phyloP scores from a whole-genome alignment of 1,140 invertebrate species.

The Drosophila kepulauana region DNA sequence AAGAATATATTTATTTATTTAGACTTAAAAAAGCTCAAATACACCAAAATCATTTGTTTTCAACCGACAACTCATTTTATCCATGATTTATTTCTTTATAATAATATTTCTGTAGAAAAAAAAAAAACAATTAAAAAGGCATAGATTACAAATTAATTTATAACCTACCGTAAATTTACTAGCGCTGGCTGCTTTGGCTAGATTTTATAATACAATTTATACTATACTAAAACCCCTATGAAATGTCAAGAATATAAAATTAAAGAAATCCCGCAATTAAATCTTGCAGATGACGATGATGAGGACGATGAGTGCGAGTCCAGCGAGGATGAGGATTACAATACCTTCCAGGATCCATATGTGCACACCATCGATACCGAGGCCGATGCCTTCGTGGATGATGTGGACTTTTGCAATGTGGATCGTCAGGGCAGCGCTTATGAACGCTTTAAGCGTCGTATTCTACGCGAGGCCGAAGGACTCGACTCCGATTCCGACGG shows the following conservation, averaged over 20 bases:
- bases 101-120: no score
- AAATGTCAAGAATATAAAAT: no score
- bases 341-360: slow-evolving; percentile 77
- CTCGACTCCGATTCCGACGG: slow-evolving; percentile 72
- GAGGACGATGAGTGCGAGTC: slow-evolving; percentile 71
- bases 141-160: no score
- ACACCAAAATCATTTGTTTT: no score
- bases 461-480: slow-evolving; percentile 72
- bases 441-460: slow-evolving; percentile 86
- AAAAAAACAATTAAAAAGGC: no score
- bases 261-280: no score
- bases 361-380: slow-evolving; percentile 84
- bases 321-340: slow-evolving; percentile 84
- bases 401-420: slow-evolving; percentile 85
- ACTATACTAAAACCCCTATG: background rate
- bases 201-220: background rate
- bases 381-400: slow-evolving; percentile 84
- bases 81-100: no score
- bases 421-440: slow-evolving; percentile 86
- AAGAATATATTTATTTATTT: no score
- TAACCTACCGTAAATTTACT: no score
- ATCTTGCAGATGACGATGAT: slow-evolving; percentile 67
- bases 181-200: no score
- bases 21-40: no score
- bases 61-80: no score